Evolutionary conservation across 2,888 invertebrate genomes (phyloP).

Genomic region (Drosophila prostipennis): DNA sequence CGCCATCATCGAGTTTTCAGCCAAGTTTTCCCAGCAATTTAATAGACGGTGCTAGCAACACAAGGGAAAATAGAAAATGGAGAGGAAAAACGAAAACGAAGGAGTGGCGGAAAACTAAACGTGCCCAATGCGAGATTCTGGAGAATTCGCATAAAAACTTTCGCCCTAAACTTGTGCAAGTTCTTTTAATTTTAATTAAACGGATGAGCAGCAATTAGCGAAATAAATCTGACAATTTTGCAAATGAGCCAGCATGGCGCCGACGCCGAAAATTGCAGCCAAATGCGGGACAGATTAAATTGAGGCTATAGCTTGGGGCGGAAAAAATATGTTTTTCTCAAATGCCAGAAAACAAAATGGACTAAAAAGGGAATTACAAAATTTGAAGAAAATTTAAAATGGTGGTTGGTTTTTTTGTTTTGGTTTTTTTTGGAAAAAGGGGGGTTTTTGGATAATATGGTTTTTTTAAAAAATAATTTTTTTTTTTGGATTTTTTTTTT

Average conservation of each 20-base stretch:
- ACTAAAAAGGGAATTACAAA: too few species aligned
- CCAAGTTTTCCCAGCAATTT: constrained; percentile 53
- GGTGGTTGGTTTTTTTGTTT: too few species aligned
- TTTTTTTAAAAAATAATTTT: too few species aligned
- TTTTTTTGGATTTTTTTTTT: too few species aligned
- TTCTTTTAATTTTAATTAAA: constrained; percentile 78
- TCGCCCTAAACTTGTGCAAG: constrained; percentile 52
- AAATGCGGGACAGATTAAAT: constrained; percentile 48
- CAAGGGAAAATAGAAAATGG: not conserved
- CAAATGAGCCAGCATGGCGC: constrained; percentile 64
- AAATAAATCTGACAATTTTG: constrained; percentile 77
- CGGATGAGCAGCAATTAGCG: constrained; percentile 78
- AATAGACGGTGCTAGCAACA: constrained; percentile 51
- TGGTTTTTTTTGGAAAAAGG: too few species aligned
- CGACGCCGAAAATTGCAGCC: constrained; percentile 1
- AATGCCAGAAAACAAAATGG: too few species aligned
- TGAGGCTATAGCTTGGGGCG: not conserved
- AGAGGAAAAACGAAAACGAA: not conserved
- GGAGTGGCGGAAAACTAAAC: constrained; percentile 57
- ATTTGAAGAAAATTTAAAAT: too few species aligned
- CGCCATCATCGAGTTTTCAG: constrained; percentile 16
- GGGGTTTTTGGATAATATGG: too few species aligned
- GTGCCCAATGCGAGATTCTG: constrained; percentile 70
- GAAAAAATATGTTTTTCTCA: constrained; percentile 36
- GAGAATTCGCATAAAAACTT: constrained; percentile 55